Percentiles rank a stretch among this genome's conserved stretches.
phyloP scores from a whole-genome alignment of 2,797 vertebrate species.

The Acomys russatus region DNA sequence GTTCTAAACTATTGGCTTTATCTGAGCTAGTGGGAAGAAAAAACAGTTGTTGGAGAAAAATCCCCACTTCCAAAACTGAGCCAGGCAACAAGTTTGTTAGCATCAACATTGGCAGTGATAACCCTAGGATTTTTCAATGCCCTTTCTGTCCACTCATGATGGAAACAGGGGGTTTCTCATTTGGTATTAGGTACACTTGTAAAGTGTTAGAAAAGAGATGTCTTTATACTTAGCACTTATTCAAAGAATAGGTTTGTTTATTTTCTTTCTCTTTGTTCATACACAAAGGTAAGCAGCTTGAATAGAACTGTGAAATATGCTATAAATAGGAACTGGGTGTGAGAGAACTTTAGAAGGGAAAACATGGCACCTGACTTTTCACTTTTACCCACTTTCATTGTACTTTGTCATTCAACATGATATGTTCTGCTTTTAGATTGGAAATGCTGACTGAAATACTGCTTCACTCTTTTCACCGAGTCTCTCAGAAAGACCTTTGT shows the following conservation, averaged over 20 bases:
- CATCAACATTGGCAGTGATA: slow-evolving; percentile 12
- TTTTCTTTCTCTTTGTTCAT: slow-evolving; percentile 35
- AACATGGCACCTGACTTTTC: not conserved
- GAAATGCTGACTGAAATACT: not conserved
- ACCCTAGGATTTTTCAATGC: slow-evolving; percentile 19
- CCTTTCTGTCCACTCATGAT: not conserved
- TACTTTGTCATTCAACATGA: slow-evolving; percentile 35
- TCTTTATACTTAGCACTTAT: slow-evolving; percentile 46
- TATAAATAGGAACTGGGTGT: slow-evolving; percentile 21
- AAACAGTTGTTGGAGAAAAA: slow-evolving; percentile 46
- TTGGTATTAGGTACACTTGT: slow-evolving; percentile 2
- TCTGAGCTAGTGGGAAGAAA: slow-evolving; percentile 1
- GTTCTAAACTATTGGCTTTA: slow-evolving; percentile 58
- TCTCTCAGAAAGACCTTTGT: slow-evolving; percentile 46
- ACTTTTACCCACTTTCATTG: slow-evolving; percentile 37
- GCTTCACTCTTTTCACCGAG: slow-evolving; percentile 32
- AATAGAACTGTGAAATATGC: not conserved
- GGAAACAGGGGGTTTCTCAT: slow-evolving; percentile 23
- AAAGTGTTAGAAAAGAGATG: slow-evolving; percentile 10
- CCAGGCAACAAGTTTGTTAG: slow-evolving; percentile 26
- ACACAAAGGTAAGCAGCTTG: slow-evolving; percentile 26
- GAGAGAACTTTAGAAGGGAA: slow-evolving; percentile 5
- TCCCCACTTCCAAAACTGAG: slow-evolving; percentile 51
- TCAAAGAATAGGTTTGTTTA: slow-evolving; percentile 60
- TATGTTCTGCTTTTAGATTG: slow-evolving; percentile 51